These are phyloP conservation scores for Cisticola juncidis DNA, from an alignment of 2,113 vertebrate species.

Conservation along the genomic window DNA sequence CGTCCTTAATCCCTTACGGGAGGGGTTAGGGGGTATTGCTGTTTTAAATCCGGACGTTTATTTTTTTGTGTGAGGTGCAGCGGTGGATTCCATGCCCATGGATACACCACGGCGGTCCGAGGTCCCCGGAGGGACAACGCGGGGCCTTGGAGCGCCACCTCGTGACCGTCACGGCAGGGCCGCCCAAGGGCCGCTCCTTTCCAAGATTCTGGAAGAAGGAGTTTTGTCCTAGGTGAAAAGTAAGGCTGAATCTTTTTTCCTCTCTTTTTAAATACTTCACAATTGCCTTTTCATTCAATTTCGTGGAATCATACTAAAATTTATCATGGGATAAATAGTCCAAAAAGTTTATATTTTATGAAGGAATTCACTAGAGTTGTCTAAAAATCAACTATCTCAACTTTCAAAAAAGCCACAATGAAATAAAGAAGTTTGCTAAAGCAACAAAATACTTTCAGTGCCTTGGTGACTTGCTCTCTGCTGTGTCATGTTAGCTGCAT, in stretches of 20 bases:
- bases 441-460: not conserved
- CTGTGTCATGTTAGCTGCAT: not conserved
- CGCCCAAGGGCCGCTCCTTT: not conserved
- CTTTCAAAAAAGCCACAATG: not conserved
- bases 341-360: not conserved
- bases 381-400: not conserved
- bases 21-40: not conserved
- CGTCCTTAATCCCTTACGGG: not conserved
- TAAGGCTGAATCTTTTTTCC: not conserved
- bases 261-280: not conserved
- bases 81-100: not conserved
- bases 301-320: not conserved
- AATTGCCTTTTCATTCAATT: not conserved
- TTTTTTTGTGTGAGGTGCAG: not conserved
- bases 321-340: not conserved
- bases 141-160: conserved; percentile 67
- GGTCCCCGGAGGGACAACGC: not conserved
- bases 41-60: not conserved
- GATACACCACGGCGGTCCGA: not conserved
- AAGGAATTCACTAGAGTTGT: not conserved
- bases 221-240: not conserved
- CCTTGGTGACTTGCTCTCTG: not conserved
- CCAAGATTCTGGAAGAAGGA: not conserved
- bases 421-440: not conserved
- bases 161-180: not conserved